Conservation (phyloP, 2,113 vertebrate species). For the Opisthocomus hoazin region DNA sequence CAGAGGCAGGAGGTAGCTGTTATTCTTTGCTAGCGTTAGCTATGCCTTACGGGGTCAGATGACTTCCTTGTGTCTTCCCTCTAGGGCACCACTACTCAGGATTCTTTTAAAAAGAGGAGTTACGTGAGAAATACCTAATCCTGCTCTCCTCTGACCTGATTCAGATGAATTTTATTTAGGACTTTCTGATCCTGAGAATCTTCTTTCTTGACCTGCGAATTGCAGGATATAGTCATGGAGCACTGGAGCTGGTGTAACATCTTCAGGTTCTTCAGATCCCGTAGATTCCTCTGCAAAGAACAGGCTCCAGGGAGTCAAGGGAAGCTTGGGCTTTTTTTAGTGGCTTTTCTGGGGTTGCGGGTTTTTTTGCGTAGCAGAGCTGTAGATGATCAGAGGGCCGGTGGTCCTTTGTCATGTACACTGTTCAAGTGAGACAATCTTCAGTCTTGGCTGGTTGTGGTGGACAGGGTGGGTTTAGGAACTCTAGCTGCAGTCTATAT, state of each 20-base stretch:
- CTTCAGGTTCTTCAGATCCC: not conserved
- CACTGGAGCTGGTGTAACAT: not conserved
- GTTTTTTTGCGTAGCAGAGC: not conserved
- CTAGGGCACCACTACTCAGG: not conserved
- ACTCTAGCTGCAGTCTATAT: not conserved
- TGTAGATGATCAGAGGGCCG: not conserved
- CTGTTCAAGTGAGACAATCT: not conserved
- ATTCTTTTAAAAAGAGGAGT: not conserved
- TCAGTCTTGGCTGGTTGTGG: not conserved
- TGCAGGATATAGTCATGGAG: not conserved
- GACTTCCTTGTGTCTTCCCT: not conserved
- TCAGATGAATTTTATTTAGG: not conserved
- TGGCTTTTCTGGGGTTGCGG: accelerated
- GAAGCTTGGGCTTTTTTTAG: not conserved
- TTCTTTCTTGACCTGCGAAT: not conserved
- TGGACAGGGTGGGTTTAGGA: not conserved
- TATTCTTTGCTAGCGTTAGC: not conserved
- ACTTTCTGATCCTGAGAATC: not conserved
- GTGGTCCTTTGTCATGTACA: accelerated
- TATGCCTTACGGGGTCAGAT: not conserved
- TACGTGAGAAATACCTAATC: not conserved
- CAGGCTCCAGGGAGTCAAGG: not conserved
- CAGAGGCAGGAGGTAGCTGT: not conserved
- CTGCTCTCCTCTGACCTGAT: not conserved
- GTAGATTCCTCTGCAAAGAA: not conserved